These are phyloP conservation scores for Cryptocheilus praepositus DNA, from an alignment of 2,888 invertebrate genomes.

Conservation along the genomic window DNA sequence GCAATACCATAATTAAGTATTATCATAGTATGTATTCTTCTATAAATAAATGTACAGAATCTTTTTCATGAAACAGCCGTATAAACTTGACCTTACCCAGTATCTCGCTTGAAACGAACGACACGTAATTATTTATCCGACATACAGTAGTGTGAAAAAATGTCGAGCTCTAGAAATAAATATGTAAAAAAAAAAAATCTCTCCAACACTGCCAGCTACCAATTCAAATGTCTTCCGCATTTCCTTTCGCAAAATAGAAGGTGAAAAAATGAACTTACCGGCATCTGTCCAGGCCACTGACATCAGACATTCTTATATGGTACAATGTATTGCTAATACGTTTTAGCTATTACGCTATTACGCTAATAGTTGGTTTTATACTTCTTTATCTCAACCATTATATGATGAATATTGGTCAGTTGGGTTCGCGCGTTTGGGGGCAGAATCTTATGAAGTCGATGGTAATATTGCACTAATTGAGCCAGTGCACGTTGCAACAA, in stretches of 20 bases:
- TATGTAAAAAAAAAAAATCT: not conserved
- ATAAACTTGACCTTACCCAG: too few species aligned
- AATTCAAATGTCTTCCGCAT: too few species aligned
- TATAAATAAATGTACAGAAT: conserved; percentile 73
- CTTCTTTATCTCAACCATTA: conserved; percentile 99
- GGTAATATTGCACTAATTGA: conserved; percentile 97
- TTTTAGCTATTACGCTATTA: too few species aligned
- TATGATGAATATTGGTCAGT: conserved; percentile 97
- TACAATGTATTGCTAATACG: too few species aligned
- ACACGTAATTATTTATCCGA: conserved; percentile 14
- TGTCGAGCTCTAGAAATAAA: not conserved
- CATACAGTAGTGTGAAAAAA: not conserved
- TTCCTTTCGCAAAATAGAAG: too few species aligned
- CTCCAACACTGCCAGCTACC: too few species aligned
- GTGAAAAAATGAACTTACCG: too few species aligned
- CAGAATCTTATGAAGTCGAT: conserved; percentile 95
- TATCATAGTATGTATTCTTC: conserved; percentile 58
- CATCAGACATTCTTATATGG: too few species aligned
- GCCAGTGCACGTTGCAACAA: conserved; percentile 95
- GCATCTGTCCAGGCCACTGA: too few species aligned
- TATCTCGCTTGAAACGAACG: not conserved
- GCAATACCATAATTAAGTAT: conserved; percentile 50
- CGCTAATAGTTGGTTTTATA: conserved; percentile 95
- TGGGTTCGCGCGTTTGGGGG: conserved; percentile 90
- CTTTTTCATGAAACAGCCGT: conserved; percentile 45